These are phyloP conservation scores for Spilosoma lubricipeda DNA, from an alignment of 2,888 invertebrate species.

Conservation along the genomic window DNA sequence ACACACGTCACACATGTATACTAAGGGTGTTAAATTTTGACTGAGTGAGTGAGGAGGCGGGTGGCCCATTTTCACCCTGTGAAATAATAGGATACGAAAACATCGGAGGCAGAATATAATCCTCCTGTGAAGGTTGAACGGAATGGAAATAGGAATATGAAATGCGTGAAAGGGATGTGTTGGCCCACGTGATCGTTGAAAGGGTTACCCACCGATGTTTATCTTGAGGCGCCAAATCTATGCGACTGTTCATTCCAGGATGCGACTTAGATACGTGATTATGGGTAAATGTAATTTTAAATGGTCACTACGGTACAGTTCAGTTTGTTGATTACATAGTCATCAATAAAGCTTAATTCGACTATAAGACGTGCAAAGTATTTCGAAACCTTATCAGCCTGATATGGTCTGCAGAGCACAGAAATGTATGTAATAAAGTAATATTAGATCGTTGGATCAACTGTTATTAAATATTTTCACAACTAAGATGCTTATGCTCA, in stretches of 20 bases:
- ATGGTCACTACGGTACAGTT: slow-evolving; percentile 39
- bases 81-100: slow-evolving; percentile 87
- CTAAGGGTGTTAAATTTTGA: slow-evolving; percentile 67
- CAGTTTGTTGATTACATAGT: slow-evolving; percentile 23
- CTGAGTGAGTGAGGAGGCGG: slow-evolving; percentile 77
- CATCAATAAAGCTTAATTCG: slow-evolving; percentile 36
- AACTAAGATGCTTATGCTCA: slow-evolving; percentile 18
- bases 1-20: slow-evolving; percentile 61
- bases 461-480: slow-evolving; percentile 34
- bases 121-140: slow-evolving; percentile 83
- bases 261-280: slow-evolving; percentile 53
- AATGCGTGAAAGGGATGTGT: slow-evolving; percentile 81
- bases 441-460: slow-evolving; percentile 14
- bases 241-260: slow-evolving; percentile 71
- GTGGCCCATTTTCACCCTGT: slow-evolving; percentile 85
- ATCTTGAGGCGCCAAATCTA: slow-evolving; percentile 77
- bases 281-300: slow-evolving; percentile 48
- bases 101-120: slow-evolving; percentile 86
- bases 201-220: slow-evolving; percentile 80
- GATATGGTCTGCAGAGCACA: slow-evolving; percentile 42
- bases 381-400: slow-evolving; percentile 47
- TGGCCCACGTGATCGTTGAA: slow-evolving; percentile 73
- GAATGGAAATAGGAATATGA: slow-evolving; percentile 85
- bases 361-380: slow-evolving; percentile 45
- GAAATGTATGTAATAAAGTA: slow-evolving; percentile 29